Base-by-base conservation (phyloP, 2,888 invertebrate species). In the Tetranychus truncatus region DNA sequence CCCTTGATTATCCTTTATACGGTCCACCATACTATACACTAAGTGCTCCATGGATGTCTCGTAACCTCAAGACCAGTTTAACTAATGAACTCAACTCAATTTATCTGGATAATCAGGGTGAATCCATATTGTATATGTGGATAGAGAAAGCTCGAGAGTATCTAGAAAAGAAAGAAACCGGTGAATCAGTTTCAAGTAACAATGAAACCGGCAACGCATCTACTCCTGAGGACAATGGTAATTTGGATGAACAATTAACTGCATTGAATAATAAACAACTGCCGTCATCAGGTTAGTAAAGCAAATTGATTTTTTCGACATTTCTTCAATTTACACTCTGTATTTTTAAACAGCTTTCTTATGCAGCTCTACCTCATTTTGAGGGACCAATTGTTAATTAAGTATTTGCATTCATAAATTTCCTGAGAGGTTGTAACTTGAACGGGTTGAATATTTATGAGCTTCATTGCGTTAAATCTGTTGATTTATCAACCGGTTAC, bases 41-140 rank as follows among this genome's bases (percentile, higher is more conserved):
- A 66, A 88, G 89, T 74, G 89, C 90, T 0, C 89, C 90, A 0
- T 87, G 87, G 85, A 84, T 91, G 82, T 84, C 85, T 74, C 84
- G 86, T 74, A 83, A 85, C 67, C 85, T 86, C 67, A 89, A 89
- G 80, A 83, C 84, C 77, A 81, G 83, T 55, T 83, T 91, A 1
- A 84, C 85, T 75, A 81, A 78, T 89, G 69, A 69, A 24, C n/a
- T 67, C 8, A 24, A 69, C 9, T 20, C 67, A 67, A 67, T 20
- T 24, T 69, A 20, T 21, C 20, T 69, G 1, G 69, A 69, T 7
- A 24, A 11, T 69, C 20, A 69, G 21, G 90, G 90, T 55, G 87
- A 88, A 81, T 87, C 87, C 78, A 86, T 91, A 4, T 83, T 91
- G 46, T 91, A 87, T 81, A 86, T 89, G 80, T 90, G 90, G 89